A percentile compares a stretch with the other conserved stretches of the same genome.
phyloP scores from a whole-genome alignment of 2,113 vertebrate genomes.

The Pelmatolapia mariae region DNA sequence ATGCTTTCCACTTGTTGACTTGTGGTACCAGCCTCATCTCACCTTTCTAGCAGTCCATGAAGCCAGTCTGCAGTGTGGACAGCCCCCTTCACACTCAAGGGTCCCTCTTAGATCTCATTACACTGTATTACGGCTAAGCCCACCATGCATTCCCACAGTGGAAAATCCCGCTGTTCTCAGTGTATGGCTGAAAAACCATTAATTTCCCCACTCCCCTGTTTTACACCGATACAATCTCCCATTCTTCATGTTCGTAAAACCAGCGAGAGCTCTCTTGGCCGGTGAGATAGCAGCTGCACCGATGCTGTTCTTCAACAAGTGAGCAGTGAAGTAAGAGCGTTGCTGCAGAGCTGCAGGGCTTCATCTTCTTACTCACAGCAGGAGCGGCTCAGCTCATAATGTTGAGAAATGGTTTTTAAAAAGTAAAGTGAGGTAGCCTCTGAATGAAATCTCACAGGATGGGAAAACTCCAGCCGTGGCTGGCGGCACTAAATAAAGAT shows the following conservation, averaged over 20 bases:
- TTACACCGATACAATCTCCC: not conserved
- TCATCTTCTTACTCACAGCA: slow-evolving; percentile 20
- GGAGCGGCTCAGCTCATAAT: slow-evolving; percentile 12
- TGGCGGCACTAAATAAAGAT: slow-evolving; percentile 31
- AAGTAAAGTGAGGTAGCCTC: not conserved
- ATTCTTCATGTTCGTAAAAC: slow-evolving; percentile 15
- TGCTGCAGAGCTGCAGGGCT: not conserved
- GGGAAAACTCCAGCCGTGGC: not conserved
- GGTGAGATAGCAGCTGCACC: slow-evolving; percentile 3
- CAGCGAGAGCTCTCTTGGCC: not conserved
- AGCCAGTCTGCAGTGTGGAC: slow-evolving; percentile 30
- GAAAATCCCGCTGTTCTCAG: slow-evolving; percentile 32
- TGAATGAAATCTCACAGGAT: slow-evolving; percentile 44
- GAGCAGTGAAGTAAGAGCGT: not conserved
- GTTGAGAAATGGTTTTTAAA: not conserved
- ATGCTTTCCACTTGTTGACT: slow-evolving; percentile 36
- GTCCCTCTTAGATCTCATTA: slow-evolving; percentile 52
- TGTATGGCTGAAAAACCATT: slow-evolving; percentile 31
- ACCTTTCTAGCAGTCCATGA: slow-evolving; percentile 56
- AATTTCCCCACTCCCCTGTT: slow-evolving; percentile 2
- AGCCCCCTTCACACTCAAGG: slow-evolving; percentile 41
- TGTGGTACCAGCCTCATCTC: slow-evolving; percentile 27
- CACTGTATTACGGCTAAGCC: slow-evolving; percentile 28
- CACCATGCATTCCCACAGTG: slow-evolving; percentile 40
- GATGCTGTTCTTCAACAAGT: not conserved